Conservation (phyloP, 30 jellyfish, hydroid and myxozoan species). For the Nemopilema nomurai region DNA sequence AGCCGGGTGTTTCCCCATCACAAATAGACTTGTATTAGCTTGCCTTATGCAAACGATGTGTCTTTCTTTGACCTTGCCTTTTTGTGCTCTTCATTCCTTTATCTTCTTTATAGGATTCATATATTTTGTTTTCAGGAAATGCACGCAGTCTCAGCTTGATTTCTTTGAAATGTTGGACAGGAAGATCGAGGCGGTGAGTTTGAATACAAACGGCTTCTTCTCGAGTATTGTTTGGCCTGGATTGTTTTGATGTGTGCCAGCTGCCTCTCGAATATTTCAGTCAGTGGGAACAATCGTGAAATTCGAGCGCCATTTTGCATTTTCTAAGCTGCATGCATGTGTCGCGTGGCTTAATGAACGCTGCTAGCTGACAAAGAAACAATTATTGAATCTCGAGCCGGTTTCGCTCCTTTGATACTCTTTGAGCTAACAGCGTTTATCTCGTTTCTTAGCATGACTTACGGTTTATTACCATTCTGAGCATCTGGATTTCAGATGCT, state of each 20-base stretch:
- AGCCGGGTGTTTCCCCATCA: too few relatives aligned
- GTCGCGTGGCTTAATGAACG: neutral
- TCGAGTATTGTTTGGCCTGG: neutral
- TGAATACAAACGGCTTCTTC: neutral
- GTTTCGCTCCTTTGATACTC: neutral
- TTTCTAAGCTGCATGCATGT: neutral
- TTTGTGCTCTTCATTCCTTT: too few relatives aligned
- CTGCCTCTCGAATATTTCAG: neutral
- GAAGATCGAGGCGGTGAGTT: constrained; percentile 73
- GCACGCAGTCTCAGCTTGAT: constrained; percentile 90
- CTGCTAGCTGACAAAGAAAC: neutral
- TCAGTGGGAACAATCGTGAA: neutral
- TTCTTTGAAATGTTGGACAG: constrained; percentile 88
- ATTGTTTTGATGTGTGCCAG: neutral
- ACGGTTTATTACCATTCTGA: too few relatives aligned
- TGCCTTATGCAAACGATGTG: too few relatives aligned
- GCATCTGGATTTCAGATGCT: too few relatives aligned
- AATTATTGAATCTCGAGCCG: neutral
- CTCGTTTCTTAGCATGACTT: too few relatives aligned
- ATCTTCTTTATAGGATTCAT: too few relatives aligned
- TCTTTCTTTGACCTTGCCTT: too few relatives aligned
- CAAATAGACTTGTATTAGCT: too few relatives aligned
- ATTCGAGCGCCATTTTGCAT: neutral
- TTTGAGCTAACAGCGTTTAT: too few relatives aligned
- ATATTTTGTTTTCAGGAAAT: constrained; percentile 52